phyloP scores from a whole-genome alignment of 1,140 invertebrate species.

The Ooceraea biroi region DNA sequence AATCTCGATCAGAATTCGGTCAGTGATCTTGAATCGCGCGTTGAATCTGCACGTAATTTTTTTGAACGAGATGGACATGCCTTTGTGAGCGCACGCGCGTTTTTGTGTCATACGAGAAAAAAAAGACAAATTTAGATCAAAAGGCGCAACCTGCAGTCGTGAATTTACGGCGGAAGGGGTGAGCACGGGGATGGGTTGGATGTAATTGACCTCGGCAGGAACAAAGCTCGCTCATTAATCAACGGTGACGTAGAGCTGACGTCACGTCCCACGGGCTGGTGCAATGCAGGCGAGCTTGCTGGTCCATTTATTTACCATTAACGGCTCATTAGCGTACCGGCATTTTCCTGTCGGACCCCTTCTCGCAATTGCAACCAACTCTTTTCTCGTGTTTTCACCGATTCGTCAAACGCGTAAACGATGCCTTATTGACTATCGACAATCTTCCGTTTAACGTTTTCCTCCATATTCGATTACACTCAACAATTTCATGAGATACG shows the following conservation, averaged over 20 bases:
- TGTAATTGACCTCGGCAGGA: slow-evolving; percentile 76
- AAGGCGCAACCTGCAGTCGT: slow-evolving; percentile 51
- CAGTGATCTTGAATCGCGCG: too few relatives aligned
- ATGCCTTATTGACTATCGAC: slow-evolving; percentile 18
- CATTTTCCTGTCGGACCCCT: slow-evolving; percentile 64
- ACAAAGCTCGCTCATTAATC: slow-evolving; percentile 82
- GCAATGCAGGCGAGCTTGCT: slow-evolving; percentile 76
- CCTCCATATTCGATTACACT: not conserved
- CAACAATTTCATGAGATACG: not conserved
- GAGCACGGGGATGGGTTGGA: slow-evolving; percentile 65
- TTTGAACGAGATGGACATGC: not conserved
- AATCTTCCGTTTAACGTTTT: slow-evolving; percentile 12
- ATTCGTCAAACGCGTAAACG: slow-evolving; percentile 10
- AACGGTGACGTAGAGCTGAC: slow-evolving; percentile 79
- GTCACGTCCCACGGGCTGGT: slow-evolving; percentile 76
- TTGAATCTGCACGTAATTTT: not conserved
- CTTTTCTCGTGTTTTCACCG: slow-evolving; percentile 56
- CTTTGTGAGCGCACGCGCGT: not conserved
- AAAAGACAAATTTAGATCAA: slow-evolving; percentile 49
- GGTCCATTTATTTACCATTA: slow-evolving; percentile 83
- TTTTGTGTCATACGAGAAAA: slow-evolving; percentile 26
- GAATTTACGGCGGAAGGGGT: slow-evolving; percentile 58
- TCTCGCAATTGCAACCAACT: slow-evolving; percentile 47
- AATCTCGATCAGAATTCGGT: too few relatives aligned
- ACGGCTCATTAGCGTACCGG: slow-evolving; percentile 81